Percentiles rank a stretch among this genome's conserved stretches.
phyloP scores from a whole-genome alignment of 1,140 invertebrate species.

The Muscidifurax raptorellus region DNA sequence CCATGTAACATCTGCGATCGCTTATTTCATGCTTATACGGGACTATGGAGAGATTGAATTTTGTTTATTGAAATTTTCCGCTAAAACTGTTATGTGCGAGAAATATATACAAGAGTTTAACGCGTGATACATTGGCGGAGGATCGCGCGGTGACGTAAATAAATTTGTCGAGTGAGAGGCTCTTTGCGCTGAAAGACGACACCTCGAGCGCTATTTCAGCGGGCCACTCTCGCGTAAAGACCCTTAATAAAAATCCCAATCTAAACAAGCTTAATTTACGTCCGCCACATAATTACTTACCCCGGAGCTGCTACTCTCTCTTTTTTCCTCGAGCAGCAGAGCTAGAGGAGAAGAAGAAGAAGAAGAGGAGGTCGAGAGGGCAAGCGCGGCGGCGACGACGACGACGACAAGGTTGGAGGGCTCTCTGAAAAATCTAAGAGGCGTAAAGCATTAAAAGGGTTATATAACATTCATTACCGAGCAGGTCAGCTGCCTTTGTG shows the following conservation, averaged over 20 bases:
- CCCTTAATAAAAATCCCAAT: slow-evolving; percentile 77
- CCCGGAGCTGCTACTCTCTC: slow-evolving; percentile 56
- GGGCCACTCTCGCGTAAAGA: slow-evolving; percentile 69
- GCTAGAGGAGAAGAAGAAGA: slow-evolving; percentile 43
- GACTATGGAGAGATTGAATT: not conserved
- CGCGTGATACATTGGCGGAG: too few relatives aligned
- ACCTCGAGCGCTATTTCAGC: slow-evolving; percentile 51
- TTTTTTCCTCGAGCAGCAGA: slow-evolving; percentile 54
- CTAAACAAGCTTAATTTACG: slow-evolving; percentile 77
- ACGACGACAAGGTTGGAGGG: slow-evolving; percentile 59
- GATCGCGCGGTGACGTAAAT: not conserved
- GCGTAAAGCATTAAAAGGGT: slow-evolving; percentile 77
- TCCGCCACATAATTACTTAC: slow-evolving; percentile 76
- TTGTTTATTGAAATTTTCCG: too few relatives aligned
- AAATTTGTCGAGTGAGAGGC: slow-evolving; percentile 32
- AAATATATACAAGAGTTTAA: too few relatives aligned
- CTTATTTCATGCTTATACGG: slow-evolving; percentile 21
- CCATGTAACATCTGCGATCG: slow-evolving; percentile 33
- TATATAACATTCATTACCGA: slow-evolving; percentile 76
- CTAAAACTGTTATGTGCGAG: too few relatives aligned
- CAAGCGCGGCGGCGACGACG: too few relatives aligned
- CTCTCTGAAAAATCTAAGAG: slow-evolving; percentile 75
- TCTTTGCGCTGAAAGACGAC: slow-evolving; percentile 37
- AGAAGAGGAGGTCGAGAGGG: slow-evolving; percentile 45
- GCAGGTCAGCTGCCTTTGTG: slow-evolving; percentile 73